Conservation (phyloP, 2,797 vertebrate genomes). For the Tapirus indicus region DNA sequence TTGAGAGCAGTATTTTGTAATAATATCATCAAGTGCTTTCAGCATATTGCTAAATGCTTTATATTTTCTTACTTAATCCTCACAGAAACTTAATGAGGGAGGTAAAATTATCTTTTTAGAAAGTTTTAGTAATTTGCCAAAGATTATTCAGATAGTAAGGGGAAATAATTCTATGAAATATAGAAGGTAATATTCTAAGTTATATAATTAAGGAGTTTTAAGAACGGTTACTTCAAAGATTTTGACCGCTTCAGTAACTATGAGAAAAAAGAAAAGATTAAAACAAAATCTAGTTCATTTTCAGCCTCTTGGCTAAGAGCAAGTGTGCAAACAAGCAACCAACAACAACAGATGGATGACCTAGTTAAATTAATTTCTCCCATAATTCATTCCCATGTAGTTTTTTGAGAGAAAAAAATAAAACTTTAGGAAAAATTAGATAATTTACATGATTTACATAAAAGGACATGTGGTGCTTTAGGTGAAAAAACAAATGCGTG, state of each 20-base stretch:
- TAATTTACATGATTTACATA: constrained; percentile 67
- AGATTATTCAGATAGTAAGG: background rate
- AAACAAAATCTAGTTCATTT: constrained; percentile 39
- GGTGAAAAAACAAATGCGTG: background rate
- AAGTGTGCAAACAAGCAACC: constrained; percentile 35
- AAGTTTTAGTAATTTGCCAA: constrained; percentile 16
- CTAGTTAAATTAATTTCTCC: constrained; percentile 58
- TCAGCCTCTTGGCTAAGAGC: constrained; percentile 33
- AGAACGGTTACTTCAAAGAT: constrained; percentile 21
- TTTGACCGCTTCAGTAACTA: background rate
- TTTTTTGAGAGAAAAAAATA: constrained; percentile 49
- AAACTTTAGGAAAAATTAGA: constrained; percentile 52
- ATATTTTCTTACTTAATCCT: background rate
- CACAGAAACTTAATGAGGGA: background rate
- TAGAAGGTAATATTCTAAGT: constrained; percentile 8
- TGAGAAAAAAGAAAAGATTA: background rate
- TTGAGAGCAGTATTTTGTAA: background rate
- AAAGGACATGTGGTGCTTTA: constrained; percentile 8
- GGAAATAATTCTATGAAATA: background rate
- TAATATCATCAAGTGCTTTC: background rate
- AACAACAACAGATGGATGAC: background rate
- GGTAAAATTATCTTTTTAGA: background rate
- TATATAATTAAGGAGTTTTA: constrained; percentile 6
- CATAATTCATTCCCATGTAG: constrained; percentile 25
- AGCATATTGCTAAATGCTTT: background rate